Base-by-base conservation (phyloP, 2,888 invertebrate species). In the Tinea semifulvella region DNA sequence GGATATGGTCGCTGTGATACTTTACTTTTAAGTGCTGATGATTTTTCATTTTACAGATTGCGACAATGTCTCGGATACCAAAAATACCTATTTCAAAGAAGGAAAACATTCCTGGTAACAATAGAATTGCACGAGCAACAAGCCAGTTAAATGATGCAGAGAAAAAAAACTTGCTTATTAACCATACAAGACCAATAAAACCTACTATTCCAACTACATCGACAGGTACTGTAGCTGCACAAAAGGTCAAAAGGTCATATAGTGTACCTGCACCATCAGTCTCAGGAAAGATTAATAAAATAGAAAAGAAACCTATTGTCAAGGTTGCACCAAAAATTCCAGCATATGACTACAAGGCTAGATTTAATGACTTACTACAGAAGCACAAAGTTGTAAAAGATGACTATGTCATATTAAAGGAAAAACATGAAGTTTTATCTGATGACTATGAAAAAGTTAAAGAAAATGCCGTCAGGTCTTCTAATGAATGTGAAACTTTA, bases 321-420 rank as follows among this genome's bases (percentile, higher is more conserved):
- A 62, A 61, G 39, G 71, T 65, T 14, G 77, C 79, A 2, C 85
- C 85, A 44, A 83, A 86, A 49, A 84, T 85, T 42, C 76, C 85
- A 13, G 76, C 87, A 0, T 87, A 88, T 63, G 88, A 88, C 56
- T 87, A 82, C 50, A 87, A 89, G 62, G 86, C 86, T 19, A 82
- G 88, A 42, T 85, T 85, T 51, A 72, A 82, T 56, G 83, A 85
- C 53, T 68, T 90, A 42, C 60, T 79, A 11, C 85, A 85, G 47
- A 87, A 88, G 60, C 80, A 87, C 51, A 84, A 83, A 50, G 59
- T 53, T 1, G 62, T 87, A 8, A 85, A 84, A 55, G 67, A 62
- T 42, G 83, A 85, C 53, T 72, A 79, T 47, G 80, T 65, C 35
- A 73, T 79, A 13, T 60, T 85, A 25, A 72, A 77, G 54, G 83